phyloP scores from a whole-genome alignment of 2,797 vertebrate species.

The Tarsius wallacei region DNA sequence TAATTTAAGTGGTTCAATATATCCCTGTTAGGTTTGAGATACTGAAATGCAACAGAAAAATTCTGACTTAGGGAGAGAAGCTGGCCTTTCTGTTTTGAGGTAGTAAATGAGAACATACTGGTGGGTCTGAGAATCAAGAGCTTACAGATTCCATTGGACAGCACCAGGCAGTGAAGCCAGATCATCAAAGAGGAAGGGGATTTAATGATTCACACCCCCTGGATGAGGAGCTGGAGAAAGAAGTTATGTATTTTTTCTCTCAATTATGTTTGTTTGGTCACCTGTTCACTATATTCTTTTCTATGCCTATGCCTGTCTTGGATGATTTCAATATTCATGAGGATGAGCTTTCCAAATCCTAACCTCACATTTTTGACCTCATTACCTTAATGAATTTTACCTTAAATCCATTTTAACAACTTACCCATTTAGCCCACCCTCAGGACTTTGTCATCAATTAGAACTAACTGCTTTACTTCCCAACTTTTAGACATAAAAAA shows the following conservation, averaged over 20 bases:
- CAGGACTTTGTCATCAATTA: neutral
- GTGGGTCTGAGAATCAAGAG: neutral
- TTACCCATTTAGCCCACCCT: neutral
- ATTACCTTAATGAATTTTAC: neutral
- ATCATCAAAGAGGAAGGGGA: neutral
- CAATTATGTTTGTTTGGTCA: neutral
- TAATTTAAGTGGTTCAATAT: neutral
- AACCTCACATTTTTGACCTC: neutral
- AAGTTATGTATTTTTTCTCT: neutral
- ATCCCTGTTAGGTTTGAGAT: neutral
- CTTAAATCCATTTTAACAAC: neutral
- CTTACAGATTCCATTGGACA: neutral
- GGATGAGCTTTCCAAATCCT: neutral
- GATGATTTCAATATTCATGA: neutral
- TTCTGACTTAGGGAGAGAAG: neutral
- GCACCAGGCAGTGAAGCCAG: neutral
- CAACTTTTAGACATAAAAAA: neutral
- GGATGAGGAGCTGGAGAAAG: neutral
- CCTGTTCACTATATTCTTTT: neutral
- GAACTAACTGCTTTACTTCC: neutral
- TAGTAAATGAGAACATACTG: neutral
- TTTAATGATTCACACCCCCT: neutral
- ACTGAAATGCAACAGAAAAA: neutral
- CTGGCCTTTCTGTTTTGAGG: neutral
- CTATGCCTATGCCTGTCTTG: neutral